Percentiles rank a stretch among this genome's conserved stretches.
phyloP scores from a whole-genome alignment of 2,797 vertebrate genomes.

The Siniperca undulata region DNA sequence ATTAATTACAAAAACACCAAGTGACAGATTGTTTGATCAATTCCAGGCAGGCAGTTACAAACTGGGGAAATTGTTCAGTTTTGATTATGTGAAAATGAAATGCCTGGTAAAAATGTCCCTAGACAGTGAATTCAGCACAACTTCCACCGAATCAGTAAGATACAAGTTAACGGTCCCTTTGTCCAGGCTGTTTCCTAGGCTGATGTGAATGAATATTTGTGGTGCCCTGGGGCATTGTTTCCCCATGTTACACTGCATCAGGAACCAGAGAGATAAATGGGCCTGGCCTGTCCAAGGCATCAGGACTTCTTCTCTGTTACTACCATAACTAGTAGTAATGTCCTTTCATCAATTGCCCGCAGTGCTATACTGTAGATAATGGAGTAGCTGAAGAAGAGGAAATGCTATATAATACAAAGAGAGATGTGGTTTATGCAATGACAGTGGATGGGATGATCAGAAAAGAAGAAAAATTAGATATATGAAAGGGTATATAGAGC shows the following conservation, averaged over 20 bases:
- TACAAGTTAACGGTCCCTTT: conserved; percentile 38
- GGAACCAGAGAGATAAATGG: conserved; percentile 78
- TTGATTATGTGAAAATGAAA: conserved; percentile 57
- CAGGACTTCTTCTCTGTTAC: conserved; percentile 68
- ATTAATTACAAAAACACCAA: conserved; percentile 58
- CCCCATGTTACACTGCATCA: conserved; percentile 79
- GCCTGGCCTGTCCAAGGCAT: conserved; percentile 74
- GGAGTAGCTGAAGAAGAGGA: conserved; percentile 67
- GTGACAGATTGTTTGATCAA: conserved; percentile 64
- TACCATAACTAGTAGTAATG: conserved; percentile 76
- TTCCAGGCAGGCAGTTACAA: conserved; percentile 50
- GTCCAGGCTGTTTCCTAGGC: conserved; percentile 62
- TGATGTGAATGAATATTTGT: conserved; percentile 78
- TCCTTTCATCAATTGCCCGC: conserved; percentile 76
- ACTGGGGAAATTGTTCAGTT: conserved; percentile 49
- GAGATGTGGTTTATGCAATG: conserved; percentile 43
- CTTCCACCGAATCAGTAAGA: conserved; percentile 53
- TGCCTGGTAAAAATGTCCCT: conserved; percentile 37
- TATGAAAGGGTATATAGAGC: neutral
- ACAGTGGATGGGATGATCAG: conserved; percentile 51
- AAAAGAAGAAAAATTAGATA: conserved; percentile 20
- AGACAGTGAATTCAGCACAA: conserved; percentile 53
- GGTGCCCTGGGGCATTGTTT: conserved; percentile 75
- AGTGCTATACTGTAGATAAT: conserved; percentile 69
- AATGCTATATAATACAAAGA: conserved; percentile 61